These are phyloP conservation scores for Ommatoiulus sabulosus DNA, from an alignment of 2,888 invertebrate species.

Conservation along the genomic window DNA sequence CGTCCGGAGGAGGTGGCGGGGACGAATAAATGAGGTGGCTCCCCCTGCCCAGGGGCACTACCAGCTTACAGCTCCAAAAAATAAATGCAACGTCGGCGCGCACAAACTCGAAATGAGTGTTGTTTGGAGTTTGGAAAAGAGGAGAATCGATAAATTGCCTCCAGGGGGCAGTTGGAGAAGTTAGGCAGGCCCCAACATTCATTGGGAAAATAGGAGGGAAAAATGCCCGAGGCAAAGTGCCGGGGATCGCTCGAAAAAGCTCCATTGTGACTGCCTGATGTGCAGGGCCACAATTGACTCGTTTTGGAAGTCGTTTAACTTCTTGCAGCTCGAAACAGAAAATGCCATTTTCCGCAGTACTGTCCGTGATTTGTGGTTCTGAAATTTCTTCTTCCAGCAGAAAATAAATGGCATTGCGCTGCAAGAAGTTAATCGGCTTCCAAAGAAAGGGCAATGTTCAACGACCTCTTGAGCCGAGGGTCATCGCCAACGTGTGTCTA, in stretches of 20 bases:
- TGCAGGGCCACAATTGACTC: background rate
- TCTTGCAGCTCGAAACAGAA: background rate
- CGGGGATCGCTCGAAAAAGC: conserved; percentile 27
- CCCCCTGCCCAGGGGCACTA: conserved; percentile 28
- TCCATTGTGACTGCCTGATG: conserved; percentile 11
- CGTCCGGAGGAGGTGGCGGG: background rate
- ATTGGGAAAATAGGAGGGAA: conserved; percentile 27
- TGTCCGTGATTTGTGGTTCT: background rate
- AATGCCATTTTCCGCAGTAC: background rate
- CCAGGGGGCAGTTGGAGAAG: conserved; percentile 34
- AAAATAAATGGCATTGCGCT: no score
- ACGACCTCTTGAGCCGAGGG: no score
- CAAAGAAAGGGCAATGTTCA: background rate
- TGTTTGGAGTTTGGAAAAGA: conserved; percentile 15
- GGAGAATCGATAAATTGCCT: conserved; percentile 34
- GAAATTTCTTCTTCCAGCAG: no score
- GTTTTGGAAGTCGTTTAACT: background rate
- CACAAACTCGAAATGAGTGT: background rate
- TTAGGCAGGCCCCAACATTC: conserved; percentile 28
- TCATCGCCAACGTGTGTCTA: no score
- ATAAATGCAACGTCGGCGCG: conserved; percentile 11
- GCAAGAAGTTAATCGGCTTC: no score
- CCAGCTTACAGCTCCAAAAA: conserved; percentile 27
- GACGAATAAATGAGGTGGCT: background rate
- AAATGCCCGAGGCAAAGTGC: background rate